These are phyloP conservation scores for Nothobranchius kuhntae DNA, from an alignment of 2,113 vertebrate species.

Conservation along the genomic window DNA sequence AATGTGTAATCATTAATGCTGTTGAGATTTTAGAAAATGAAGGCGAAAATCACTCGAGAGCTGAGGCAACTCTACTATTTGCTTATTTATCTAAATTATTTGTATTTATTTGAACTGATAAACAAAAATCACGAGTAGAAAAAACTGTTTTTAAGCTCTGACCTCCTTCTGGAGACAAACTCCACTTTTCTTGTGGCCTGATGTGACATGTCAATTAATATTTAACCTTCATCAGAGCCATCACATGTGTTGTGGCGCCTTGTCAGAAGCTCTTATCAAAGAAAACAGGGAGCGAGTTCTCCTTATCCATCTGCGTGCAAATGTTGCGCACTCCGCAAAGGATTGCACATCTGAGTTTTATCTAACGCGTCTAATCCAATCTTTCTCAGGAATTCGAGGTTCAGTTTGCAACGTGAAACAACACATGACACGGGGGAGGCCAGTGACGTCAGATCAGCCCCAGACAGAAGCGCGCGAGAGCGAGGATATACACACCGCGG, in stretches of 20 bases:
- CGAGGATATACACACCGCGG: slow-evolving; percentile 48
- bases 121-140: not conserved
- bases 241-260: slow-evolving; percentile 70
- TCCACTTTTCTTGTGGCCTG: slow-evolving; percentile 19
- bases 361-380: slow-evolving; percentile 70
- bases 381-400: slow-evolving; percentile 59
- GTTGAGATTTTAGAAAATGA: not conserved
- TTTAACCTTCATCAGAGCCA: slow-evolving; percentile 71
- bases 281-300: slow-evolving; percentile 58
- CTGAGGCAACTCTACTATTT: not conserved
- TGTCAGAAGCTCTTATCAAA: slow-evolving; percentile 70
- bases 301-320: slow-evolving; percentile 67
- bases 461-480: slow-evolving; percentile 58
- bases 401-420: slow-evolving; percentile 54
- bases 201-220: slow-evolving; percentile 72
- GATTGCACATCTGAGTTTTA: slow-evolving; percentile 54
- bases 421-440: slow-evolving; percentile 49
- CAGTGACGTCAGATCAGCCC: slow-evolving; percentile 73
- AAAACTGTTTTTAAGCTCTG: slow-evolving; percentile 2
- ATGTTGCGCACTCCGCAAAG: slow-evolving; percentile 60
- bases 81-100: no score
- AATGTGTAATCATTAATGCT: no score
- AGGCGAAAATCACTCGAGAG: no score
- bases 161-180: not conserved
- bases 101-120: no score